A percentile compares a stretch with the other conserved stretches of the same genome.
These are phyloP conservation scores for Polypterus bichir DNA, from an alignment of 2,113 vertebrate species.

Conservation along the genomic window DNA sequence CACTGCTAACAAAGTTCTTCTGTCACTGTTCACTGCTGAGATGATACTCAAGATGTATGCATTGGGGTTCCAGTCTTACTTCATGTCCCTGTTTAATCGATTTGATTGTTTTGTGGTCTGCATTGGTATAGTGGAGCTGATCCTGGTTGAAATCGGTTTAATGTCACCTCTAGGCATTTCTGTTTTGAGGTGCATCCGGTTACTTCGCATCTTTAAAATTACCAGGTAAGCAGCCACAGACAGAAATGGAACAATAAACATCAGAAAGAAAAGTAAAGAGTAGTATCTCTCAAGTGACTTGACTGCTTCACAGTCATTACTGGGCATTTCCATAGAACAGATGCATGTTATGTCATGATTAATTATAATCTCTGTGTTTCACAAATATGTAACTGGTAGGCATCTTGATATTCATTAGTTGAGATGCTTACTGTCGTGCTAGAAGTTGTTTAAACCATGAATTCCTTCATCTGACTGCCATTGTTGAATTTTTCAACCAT, in stretches of 20 bases:
- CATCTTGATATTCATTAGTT: too few relatives aligned
- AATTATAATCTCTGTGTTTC: too few relatives aligned
- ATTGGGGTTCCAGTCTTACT: slow-evolving; percentile 74
- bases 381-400: too few relatives aligned
- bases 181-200: slow-evolving; percentile 84
- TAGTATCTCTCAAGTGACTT: too few relatives aligned
- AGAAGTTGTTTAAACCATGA: too few relatives aligned
- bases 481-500: too few relatives aligned
- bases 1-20: slow-evolving; percentile 65
- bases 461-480: too few relatives aligned
- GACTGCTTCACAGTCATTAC: too few relatives aligned
- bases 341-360: too few relatives aligned
- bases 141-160: slow-evolving; percentile 61
- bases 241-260: not conserved
- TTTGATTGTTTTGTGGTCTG: slow-evolving; percentile 95
- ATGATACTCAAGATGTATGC: slow-evolving; percentile 96
- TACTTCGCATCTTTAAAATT: slow-evolving; percentile 85
- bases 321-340: too few relatives aligned
- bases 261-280: too few relatives aligned
- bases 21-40: slow-evolving; percentile 74
- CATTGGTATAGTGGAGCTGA: slow-evolving; percentile 71
- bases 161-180: slow-evolving; percentile 84
- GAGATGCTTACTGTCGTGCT: too few relatives aligned
- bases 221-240: slow-evolving; percentile 60
- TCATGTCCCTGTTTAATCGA: slow-evolving; percentile 93